Evolutionary conservation across 2,797 vertebrate species (phyloP).

Genomic region (Philypnodon macrostomus): DNA sequence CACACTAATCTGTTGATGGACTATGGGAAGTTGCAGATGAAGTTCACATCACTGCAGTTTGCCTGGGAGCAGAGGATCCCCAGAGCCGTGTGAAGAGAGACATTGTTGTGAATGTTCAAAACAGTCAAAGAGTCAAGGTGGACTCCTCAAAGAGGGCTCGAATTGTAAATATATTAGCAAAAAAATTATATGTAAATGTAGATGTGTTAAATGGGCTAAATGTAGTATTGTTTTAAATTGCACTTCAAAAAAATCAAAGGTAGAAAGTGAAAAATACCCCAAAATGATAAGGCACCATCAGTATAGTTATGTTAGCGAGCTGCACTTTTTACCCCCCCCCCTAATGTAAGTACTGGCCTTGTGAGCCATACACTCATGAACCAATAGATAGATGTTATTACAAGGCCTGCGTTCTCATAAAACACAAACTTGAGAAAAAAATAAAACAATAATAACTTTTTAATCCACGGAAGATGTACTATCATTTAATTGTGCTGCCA

Average conservation of each 20-base stretch:
- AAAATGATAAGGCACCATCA: neutral
- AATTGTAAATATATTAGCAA: constrained; percentile 5
- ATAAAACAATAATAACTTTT: too few species aligned
- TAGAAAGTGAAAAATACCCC: neutral
- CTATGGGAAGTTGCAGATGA: constrained; percentile 3
- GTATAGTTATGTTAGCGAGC: neutral
- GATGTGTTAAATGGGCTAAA: neutral
- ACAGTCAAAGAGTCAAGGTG: constrained; percentile 22
- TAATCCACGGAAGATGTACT: too few species aligned
- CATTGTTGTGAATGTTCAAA: constrained; percentile 33
- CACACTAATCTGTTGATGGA: constrained; percentile 24
- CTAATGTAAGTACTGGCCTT: too few species aligned
- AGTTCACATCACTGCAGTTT: constrained; percentile 17
- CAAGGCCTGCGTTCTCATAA: too few species aligned
- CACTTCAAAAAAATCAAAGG: neutral
- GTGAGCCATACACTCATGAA: too few species aligned
- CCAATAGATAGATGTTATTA: too few species aligned
- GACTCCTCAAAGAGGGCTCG: constrained; percentile 14
- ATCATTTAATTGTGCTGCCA: too few species aligned
- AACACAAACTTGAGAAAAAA: too few species aligned
- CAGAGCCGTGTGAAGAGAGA: constrained; percentile 32
- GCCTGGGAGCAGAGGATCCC: constrained; percentile 16
- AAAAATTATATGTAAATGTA: neutral
- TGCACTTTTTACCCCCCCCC: too few species aligned
- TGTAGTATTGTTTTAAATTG: constrained; percentile 3